Percentiles rank a stretch among this genome's conserved stretches.
Evolutionary conservation across 2,888 invertebrate genomes (phyloP).

Genomic region (Proisotoma minuta): DNA sequence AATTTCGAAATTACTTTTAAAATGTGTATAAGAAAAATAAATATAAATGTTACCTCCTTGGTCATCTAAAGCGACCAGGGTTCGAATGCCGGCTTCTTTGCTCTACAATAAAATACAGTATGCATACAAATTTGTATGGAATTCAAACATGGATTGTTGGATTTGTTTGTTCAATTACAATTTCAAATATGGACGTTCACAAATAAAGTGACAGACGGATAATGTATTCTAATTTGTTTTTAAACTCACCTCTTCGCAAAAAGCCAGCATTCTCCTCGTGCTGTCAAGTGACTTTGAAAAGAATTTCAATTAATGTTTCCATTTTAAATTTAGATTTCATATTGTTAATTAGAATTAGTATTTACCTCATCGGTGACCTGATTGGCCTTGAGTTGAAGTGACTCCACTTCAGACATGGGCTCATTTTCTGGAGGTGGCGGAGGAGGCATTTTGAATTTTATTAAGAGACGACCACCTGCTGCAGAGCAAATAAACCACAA

Average conservation of each 20-base stretch:
- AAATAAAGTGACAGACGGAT: too few relatives aligned
- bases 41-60: conserved; percentile 99
- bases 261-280: conserved; percentile 83
- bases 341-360: not conserved
- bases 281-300: conserved; percentile 75
- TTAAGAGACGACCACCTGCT: too few relatives aligned
- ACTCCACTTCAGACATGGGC: conserved; percentile 50
- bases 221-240: too few relatives aligned
- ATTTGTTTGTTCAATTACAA: not conserved
- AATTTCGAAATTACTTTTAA: too few relatives aligned
- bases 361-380: conserved; percentile 51
- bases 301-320: not conserved
- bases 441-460: too few relatives aligned
- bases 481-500: too few relatives aligned
- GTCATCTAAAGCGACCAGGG: conserved; percentile 99
- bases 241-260: conserved; percentile 78
- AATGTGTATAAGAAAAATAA: too few relatives aligned
- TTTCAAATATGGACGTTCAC: too few relatives aligned
- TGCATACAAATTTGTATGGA: too few relatives aligned
- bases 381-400: conserved; percentile 50
- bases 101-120: conserved; percentile 60
- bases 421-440: conserved; percentile 36
- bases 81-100: conserved; percentile 99
- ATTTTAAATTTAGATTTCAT: not conserved
- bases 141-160: not conserved